phyloP scores from a whole-genome alignment of 1,140 invertebrate species.

The Phthorimaea operculella region DNA sequence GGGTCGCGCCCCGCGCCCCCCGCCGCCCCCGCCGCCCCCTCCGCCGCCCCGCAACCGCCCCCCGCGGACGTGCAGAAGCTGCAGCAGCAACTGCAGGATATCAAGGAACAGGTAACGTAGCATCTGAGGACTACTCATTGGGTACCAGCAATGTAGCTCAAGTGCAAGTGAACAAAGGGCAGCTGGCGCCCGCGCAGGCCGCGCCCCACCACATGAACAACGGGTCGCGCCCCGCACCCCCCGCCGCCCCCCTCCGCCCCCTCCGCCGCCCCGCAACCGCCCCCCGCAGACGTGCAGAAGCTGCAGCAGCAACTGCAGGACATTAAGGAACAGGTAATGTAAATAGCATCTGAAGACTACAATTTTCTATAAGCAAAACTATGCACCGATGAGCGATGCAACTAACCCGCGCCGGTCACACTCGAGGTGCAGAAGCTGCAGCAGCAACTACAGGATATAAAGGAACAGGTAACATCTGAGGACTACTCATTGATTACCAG shows the following conservation, averaged over 20 bases:
- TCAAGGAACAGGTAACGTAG: slow-evolving; percentile 89
- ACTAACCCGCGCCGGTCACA: no score
- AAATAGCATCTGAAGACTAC: no score
- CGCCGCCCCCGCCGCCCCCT: slow-evolving; percentile 18
- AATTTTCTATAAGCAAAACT: no score
- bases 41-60: slow-evolving; percentile 13
- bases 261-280: slow-evolving; percentile 12
- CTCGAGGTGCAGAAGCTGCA: no score
- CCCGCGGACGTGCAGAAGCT: slow-evolving; percentile 87
- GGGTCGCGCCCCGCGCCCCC: slow-evolving; percentile 72
- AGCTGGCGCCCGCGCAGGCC: slow-evolving; percentile 43
- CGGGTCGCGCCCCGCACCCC: slow-evolving; percentile 72
- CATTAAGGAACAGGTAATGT: slow-evolving; percentile 92
- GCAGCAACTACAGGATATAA: slow-evolving; percentile 96
- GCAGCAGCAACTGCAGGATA: slow-evolving; percentile 96
- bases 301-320: slow-evolving; percentile 96
- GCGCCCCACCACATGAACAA: slow-evolving; percentile 81
- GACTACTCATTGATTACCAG: slow-evolving; percentile 26
- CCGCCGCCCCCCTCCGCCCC: slow-evolving; percentile 22
- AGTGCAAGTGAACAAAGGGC: slow-evolving; percentile 58
- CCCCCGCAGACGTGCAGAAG: slow-evolving; percentile 83
- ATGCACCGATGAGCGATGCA: no score
- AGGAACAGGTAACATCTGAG: slow-evolving; percentile 84
- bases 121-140: slow-evolving; percentile 1
- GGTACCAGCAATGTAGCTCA: slow-evolving; percentile 53